phyloP scores from a whole-genome alignment of 2,888 invertebrate genomes.

The Oligia latruncula region DNA sequence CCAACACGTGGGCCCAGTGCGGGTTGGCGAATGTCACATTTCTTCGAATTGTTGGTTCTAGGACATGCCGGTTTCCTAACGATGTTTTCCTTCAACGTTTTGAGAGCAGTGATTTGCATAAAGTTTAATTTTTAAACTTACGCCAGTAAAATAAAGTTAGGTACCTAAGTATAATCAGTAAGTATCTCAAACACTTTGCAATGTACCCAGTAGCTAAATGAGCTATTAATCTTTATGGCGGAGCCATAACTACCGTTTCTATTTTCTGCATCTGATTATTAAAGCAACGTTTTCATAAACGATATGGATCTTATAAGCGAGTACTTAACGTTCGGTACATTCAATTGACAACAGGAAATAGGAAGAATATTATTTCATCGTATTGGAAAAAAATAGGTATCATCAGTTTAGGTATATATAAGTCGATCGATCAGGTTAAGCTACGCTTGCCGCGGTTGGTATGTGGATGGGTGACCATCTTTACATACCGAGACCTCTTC shows the following conservation, averaged over 20 bases:
- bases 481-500: no score
- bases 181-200: constrained; percentile 15
- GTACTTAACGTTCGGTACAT: not conserved
- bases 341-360: not conserved
- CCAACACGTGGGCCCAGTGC: not conserved
- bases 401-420: not conserved
- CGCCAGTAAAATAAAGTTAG: not conserved
- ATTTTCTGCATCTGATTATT: constrained; percentile 44
- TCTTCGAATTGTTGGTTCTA: not conserved
- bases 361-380: not conserved
- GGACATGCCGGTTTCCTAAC: not conserved
- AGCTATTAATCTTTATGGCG: constrained; percentile 45
- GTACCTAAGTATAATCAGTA: constrained; percentile 8
- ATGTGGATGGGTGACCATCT: no score
- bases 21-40: not conserved
- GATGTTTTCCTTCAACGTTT: not conserved
- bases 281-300: constrained; percentile 25
- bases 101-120: not conserved
- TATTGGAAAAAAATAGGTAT: not conserved
- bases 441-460: no score
- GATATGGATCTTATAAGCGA: constrained; percentile 25
- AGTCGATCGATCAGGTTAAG: no score
- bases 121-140: not conserved
- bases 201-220: constrained; percentile 36
- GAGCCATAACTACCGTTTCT: constrained; percentile 37